Conservation (phyloP, 2,113 vertebrate genomes). For the Archilochus colubris region DNA sequence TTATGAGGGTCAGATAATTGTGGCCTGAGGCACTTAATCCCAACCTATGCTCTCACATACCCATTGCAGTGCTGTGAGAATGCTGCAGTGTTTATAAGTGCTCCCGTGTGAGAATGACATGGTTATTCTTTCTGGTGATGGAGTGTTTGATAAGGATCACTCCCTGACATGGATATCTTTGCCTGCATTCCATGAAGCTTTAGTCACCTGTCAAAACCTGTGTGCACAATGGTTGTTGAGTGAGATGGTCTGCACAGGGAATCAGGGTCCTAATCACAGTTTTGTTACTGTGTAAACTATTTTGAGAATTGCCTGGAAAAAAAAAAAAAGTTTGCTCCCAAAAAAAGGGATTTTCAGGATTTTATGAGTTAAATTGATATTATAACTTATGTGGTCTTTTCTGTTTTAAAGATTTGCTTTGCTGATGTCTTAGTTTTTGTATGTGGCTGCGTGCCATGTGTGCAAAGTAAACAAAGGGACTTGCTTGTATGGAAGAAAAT, state of each 20-base stretch:
- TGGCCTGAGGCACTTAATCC: background rate
- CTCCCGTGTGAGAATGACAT: background rate
- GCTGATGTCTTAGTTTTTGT: background rate
- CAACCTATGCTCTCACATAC: accelerated
- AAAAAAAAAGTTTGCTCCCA: background rate
- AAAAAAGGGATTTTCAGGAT: background rate
- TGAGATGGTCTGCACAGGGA: background rate
- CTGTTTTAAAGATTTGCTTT: background rate
- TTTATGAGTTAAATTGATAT: background rate
- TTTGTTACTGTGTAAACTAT: background rate
- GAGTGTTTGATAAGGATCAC: background rate
- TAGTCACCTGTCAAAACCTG: background rate
- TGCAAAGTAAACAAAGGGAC: background rate
- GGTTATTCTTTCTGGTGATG: background rate
- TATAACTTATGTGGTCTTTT: background rate
- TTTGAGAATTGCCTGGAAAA: background rate
- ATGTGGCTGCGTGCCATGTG: background rate
- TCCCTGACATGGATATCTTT: conserved; percentile 1
- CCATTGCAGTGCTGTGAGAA: background rate
- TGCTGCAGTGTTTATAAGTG: accelerated
- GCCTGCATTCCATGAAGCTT: background rate
- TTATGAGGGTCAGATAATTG: background rate
- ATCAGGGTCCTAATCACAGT: background rate
- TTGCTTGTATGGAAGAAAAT: background rate
- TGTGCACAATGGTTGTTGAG: background rate